phyloP scores from a whole-genome alignment of 1,140 invertebrate species.

The Grapholita molesta region DNA sequence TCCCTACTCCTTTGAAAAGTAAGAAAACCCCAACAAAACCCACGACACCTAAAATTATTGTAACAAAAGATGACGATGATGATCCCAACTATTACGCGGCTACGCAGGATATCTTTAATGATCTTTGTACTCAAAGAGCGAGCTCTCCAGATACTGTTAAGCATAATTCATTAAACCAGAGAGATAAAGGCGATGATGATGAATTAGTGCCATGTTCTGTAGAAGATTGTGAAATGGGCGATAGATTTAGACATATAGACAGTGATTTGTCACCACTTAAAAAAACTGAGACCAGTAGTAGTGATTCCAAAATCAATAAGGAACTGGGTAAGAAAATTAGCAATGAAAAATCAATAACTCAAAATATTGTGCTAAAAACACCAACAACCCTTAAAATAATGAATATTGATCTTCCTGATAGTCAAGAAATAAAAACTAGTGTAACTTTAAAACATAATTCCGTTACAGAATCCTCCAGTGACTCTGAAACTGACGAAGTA shows the following conservation, averaged over 20 bases:
- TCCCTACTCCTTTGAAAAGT: slow-evolving; percentile 32
- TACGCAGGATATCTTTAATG: slow-evolving; percentile 61
- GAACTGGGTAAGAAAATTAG: slow-evolving; percentile 15
- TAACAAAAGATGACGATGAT: slow-evolving; percentile 21
- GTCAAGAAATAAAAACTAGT: slow-evolving; percentile 57
- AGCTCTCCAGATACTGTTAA: slow-evolving; percentile 3
- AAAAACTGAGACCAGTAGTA: slow-evolving; percentile 12
- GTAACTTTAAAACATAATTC: slow-evolving; percentile 30
- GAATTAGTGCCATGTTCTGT: slow-evolving; percentile 26
- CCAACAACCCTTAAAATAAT: slow-evolving; percentile 40
- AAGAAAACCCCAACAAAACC: slow-evolving; percentile 28
- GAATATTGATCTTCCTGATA: slow-evolving; percentile 51
- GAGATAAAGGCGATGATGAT: slow-evolving; percentile 8
- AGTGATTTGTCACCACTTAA: slow-evolving; percentile 15
- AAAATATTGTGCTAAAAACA: slow-evolving; percentile 56
- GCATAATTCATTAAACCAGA: neutral
- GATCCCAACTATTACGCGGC: slow-evolving; percentile 56
- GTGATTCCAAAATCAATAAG: slow-evolving; percentile 19
- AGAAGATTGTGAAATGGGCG: slow-evolving; percentile 20
- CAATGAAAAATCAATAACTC: slow-evolving; percentile 41
- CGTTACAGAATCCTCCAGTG: slow-evolving; percentile 43
- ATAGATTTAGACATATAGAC: slow-evolving; percentile 22
- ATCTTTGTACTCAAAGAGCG: slow-evolving; percentile 54
- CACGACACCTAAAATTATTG: slow-evolving; percentile 14
- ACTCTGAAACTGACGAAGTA: slow-evolving; percentile 46